phyloP scores from a whole-genome alignment of 2,797 vertebrate species.

The Graptemys geographica region DNA sequence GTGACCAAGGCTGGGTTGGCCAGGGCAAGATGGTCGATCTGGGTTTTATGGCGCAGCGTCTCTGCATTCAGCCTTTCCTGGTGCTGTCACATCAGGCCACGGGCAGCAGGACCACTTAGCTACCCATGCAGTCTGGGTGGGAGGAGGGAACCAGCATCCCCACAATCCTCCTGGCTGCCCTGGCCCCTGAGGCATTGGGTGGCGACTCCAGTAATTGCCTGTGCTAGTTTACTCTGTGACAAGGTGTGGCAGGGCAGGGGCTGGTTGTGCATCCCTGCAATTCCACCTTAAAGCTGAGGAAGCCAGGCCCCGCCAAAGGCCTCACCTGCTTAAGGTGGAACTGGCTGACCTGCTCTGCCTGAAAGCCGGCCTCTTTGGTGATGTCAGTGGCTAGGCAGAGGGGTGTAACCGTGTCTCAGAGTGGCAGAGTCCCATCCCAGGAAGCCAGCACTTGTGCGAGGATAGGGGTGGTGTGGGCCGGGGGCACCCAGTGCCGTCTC shows the following conservation, averaged over 20 bases:
- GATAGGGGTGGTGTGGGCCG: not conserved
- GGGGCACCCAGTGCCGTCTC: not conserved
- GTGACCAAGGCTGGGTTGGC: no score
- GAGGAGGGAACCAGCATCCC: not conserved
- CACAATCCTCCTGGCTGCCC: slow-evolving; percentile 9
- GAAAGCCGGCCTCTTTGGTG: not conserved
- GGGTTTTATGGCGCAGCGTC: not conserved
- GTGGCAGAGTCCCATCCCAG: not conserved
- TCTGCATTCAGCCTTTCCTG: not conserved
- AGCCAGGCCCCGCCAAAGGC: not conserved
- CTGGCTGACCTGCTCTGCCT: not conserved
- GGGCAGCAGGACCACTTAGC: not conserved
- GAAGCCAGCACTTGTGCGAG: not conserved
- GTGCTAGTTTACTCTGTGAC: not conserved
- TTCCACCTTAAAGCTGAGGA: slow-evolving; percentile 34
- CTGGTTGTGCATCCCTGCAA: slow-evolving; percentile 1
- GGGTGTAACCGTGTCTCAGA: not conserved
- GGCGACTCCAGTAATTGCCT: not conserved
- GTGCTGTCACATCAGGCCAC: not conserved
- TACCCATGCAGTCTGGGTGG: not conserved
- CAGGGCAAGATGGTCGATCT: fast-evolving
- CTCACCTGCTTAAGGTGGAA: slow-evolving; percentile 69
- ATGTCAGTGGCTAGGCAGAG: not conserved
- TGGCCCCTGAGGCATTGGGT: not conserved
- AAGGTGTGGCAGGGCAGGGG: slow-evolving; percentile 46